Evolutionary conservation across 2,888 invertebrate genomes (phyloP).

Genomic region (Drosophila glabriapex): DNA sequence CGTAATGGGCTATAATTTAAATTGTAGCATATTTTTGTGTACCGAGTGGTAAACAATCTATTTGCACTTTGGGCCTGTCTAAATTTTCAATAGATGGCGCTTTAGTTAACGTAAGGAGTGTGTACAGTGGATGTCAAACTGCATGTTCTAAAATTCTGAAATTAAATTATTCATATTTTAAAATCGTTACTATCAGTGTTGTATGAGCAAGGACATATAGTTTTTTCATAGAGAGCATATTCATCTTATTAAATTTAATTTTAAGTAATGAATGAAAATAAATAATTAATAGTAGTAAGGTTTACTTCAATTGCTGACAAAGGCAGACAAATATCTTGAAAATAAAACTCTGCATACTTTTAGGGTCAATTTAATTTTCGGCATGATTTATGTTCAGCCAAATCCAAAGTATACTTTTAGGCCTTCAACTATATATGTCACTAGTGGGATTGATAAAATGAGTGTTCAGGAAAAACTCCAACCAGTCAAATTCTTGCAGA

Average conservation of each 20-base stretch:
- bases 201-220: neutral
- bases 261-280: neutral
- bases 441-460: neutral
- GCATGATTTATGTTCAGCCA: accelerated
- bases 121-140: conserved; percentile 5
- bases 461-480: neutral
- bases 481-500: neutral
- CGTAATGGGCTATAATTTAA: neutral
- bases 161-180: too few relatives aligned
- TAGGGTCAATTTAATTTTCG: neutral
- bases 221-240: accelerated
- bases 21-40: conserved; percentile 26
- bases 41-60: neutral
- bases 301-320: neutral
- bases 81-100: conserved; percentile 23
- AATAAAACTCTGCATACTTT: neutral
- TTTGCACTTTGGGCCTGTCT: neutral
- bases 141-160: neutral
- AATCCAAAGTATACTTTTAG: neutral
- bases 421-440: neutral
- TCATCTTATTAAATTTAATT: neutral
- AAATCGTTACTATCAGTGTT: too few relatives aligned
- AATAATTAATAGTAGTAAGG: neutral
- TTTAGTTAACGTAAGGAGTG: too few relatives aligned
- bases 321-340: neutral